Evolutionary conservation across 2,113 vertebrate species (phyloP).

Genomic region (Panthera leo): DNA sequence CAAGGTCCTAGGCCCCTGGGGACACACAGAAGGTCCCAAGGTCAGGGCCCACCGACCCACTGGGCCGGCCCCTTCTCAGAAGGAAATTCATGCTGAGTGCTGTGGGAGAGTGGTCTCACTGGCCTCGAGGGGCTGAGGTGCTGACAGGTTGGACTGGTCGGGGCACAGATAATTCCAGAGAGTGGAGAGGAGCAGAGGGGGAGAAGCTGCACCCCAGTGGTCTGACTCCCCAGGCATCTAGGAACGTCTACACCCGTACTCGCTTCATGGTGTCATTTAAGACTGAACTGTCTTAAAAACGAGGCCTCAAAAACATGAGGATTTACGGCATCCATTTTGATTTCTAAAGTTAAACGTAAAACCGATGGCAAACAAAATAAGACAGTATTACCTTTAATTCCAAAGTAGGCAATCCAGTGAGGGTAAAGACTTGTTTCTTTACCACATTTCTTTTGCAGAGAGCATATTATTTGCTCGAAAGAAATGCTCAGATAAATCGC

Average conservation of each 20-base stretch:
- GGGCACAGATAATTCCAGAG: not conserved
- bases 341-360: constrained; percentile 18
- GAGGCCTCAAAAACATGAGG: not conserved
- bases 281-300: not conserved
- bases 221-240: not conserved
- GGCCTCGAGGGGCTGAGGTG: not conserved
- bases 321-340: not conserved
- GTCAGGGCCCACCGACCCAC: not conserved
- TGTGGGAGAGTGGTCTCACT: not conserved
- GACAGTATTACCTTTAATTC: not conserved
- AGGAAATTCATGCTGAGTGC: not conserved
- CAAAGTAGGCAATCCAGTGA: not conserved
- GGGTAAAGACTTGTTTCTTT: not conserved
- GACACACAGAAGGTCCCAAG: not conserved
- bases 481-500: not conserved
- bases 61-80: not conserved
- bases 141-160: not conserved
- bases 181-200: not conserved
- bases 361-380: not conserved
- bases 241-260: not conserved
- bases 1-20: not conserved
- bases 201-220: not conserved
- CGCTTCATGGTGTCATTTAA: not conserved
- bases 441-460: not conserved
- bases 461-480: not conserved